Evolutionary conservation across 2,888 invertebrate species (phyloP).

Genomic region (Thereva unica): DNA sequence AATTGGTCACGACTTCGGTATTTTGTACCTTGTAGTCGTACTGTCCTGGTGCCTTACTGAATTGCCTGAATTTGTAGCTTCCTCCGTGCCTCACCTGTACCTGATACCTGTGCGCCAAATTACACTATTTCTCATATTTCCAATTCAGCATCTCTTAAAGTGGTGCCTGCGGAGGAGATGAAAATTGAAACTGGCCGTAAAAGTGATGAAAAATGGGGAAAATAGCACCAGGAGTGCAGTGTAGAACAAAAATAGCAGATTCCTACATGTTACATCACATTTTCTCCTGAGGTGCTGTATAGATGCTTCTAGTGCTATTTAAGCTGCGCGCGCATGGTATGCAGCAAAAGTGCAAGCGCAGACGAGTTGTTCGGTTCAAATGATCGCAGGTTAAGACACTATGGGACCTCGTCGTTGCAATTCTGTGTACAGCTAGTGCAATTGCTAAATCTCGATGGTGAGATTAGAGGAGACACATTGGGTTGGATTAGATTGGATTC

Average conservation of each 20-base stretch:
- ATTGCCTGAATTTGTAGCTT: slow-evolving; percentile 19
- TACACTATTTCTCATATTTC: slow-evolving; percentile 35
- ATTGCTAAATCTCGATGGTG: slow-evolving; percentile 33
- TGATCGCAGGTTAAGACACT: slow-evolving; percentile 30
- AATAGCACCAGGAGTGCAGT: slow-evolving; percentile 22
- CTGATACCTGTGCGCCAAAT: slow-evolving; percentile 22
- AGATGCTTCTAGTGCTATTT: slow-evolving; percentile 17
- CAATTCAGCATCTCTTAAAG: slow-evolving; percentile 17
- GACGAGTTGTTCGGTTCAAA: slow-evolving; percentile 32
- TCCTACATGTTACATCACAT: slow-evolving; percentile 32
- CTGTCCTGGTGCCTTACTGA: slow-evolving; percentile 33
- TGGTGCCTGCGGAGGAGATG: slow-evolving; percentile 31
- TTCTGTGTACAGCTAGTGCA: slow-evolving; percentile 18
- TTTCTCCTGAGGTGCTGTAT: slow-evolving; percentile 28
- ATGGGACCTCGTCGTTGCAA: slow-evolving; percentile 18
- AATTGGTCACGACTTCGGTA: slow-evolving; percentile 36
- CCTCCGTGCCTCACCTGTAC: slow-evolving; percentile 8
- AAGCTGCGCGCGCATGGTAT: slow-evolving; percentile 31
- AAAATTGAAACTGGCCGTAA: slow-evolving; percentile 30
- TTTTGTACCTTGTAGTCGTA: slow-evolving; percentile 3
- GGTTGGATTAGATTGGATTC: slow-evolving; percentile 34
- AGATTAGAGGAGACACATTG: slow-evolving; percentile 34
- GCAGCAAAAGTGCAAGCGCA: slow-evolving; percentile 26
- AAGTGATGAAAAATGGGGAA: slow-evolving; percentile 34
- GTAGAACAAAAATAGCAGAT: slow-evolving; percentile 23